Evolutionary conservation across 1,140 invertebrate species (phyloP).

Genomic region (Lutraria rhynchaena): DNA sequence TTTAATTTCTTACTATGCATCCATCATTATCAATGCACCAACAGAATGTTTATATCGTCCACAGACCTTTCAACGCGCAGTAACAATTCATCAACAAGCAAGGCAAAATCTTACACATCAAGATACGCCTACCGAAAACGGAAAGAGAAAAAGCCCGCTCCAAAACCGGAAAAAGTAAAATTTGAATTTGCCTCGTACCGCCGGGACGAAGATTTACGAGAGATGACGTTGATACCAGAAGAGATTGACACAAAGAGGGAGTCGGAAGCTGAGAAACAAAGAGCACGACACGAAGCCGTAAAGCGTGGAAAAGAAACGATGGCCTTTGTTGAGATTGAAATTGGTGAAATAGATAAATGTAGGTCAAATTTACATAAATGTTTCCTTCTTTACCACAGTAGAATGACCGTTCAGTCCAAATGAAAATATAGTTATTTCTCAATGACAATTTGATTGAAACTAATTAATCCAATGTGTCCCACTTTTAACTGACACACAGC

Average conservation of each 20-base stretch:
- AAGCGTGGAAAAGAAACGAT: conserved; percentile 50
- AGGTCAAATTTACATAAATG: background rate
- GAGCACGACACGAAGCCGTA: background rate
- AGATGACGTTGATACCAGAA: conserved; percentile 56
- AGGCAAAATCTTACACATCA: conserved; percentile 36
- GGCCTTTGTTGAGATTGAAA: conserved; percentile 43
- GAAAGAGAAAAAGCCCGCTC: conserved; percentile 40
- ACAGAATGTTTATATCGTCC: no score
- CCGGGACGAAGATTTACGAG: conserved; percentile 40
- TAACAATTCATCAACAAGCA: conserved; percentile 31
- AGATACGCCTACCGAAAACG: conserved; percentile 28
- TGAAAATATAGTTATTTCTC: no score
- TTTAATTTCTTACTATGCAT: no score
- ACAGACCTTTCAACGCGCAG: conserved; percentile 23
- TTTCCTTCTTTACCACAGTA: no score
- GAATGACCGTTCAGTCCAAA: no score
- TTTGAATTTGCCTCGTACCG: conserved; percentile 49
- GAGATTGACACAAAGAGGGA: conserved; percentile 39
- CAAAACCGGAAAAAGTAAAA: conserved; percentile 50
- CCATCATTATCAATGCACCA: no score
- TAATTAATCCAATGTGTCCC: no score
- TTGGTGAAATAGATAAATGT: conserved; percentile 28
- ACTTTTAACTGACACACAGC: no score
- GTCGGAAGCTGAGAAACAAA: conserved; percentile 11
- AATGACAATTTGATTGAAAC: no score